These are phyloP conservation scores for Sarcophaga rosellei DNA, from an alignment of 2,888 invertebrate genomes.

Conservation along the genomic window DNA sequence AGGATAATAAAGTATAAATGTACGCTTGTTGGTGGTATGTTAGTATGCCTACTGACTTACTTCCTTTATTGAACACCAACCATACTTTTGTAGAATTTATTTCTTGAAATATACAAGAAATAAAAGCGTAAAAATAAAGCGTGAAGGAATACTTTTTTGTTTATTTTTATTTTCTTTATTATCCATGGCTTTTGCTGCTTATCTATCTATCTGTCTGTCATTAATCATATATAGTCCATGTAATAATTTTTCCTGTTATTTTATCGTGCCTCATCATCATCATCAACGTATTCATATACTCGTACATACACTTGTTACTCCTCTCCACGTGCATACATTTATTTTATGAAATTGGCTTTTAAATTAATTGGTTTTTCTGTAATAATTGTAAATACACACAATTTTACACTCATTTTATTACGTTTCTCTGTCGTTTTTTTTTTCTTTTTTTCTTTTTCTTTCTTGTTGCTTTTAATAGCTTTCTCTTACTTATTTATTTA, in stretches of 20 bases:
- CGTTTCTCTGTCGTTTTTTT: too few relatives aligned
- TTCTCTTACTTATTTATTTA: too few relatives aligned
- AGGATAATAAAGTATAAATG: background rate
- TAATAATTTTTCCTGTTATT: background rate
- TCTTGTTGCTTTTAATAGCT: background rate
- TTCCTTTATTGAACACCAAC: background rate
- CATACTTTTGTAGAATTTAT: too few relatives aligned
- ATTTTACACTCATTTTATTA: background rate
- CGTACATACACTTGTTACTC: background rate
- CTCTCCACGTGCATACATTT: background rate
- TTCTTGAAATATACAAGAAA: too few relatives aligned
- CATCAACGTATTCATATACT: constrained; percentile 5
- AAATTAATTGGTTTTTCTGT: constrained; percentile 54
- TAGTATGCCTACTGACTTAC: background rate
- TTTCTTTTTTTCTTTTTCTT: background rate
- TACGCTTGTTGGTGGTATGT: background rate
- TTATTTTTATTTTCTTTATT: background rate
- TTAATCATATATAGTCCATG: background rate
- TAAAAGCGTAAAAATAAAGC: too few relatives aligned
- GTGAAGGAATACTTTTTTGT: background rate
- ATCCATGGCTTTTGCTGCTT: background rate
- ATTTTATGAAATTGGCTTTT: constrained; percentile 61
- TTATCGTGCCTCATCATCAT: constrained; percentile 5
- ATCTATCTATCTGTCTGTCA: constrained; percentile 9
- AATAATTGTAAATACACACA: constrained; percentile 43